A percentile compares a stretch with the other conserved stretches of the same genome.
Evolutionary conservation across 2,113 vertebrate species (phyloP).

Genomic region (Pseudopipra pipra): DNA sequence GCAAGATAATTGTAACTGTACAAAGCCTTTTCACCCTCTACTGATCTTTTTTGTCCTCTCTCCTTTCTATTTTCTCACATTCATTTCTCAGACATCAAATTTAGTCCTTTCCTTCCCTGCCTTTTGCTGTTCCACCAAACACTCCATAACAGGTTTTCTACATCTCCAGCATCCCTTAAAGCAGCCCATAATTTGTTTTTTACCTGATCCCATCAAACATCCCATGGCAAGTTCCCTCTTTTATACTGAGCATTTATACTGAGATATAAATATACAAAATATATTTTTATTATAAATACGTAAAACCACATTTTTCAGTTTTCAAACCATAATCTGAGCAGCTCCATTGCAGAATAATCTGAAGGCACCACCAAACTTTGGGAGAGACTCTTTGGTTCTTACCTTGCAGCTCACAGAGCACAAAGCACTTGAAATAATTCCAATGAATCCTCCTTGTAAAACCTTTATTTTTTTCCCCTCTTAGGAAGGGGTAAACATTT

Average conservation of each 20-base stretch:
- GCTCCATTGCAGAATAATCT: background rate
- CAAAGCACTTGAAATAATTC: background rate
- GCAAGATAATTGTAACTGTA: background rate
- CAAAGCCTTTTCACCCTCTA: background rate
- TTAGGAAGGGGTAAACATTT: background rate
- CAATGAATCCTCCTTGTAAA: background rate
- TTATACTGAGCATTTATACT: background rate
- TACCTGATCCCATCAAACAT: background rate
- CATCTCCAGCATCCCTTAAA: background rate
- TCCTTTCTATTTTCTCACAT: background rate
- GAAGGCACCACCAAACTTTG: background rate
- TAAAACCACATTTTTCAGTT: background rate
- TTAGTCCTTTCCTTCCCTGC: background rate
- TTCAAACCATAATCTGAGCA: background rate
- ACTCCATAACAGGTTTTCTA: background rate
- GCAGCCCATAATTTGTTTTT: background rate
- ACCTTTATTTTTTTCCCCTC: background rate
- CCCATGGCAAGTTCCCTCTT: background rate
- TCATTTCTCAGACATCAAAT: background rate
- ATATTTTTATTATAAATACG: too few relatives aligned
- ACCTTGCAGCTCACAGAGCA: background rate
- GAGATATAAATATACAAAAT: too few relatives aligned
- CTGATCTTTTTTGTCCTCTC: background rate
- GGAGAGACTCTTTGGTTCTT: background rate
- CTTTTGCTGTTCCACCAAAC: accelerated